A percentile compares a stretch with the other conserved stretches of the same genome.
Conservation (phyloP, 2,113 vertebrate species). For the Eudyptes chrysolophus region DNA sequence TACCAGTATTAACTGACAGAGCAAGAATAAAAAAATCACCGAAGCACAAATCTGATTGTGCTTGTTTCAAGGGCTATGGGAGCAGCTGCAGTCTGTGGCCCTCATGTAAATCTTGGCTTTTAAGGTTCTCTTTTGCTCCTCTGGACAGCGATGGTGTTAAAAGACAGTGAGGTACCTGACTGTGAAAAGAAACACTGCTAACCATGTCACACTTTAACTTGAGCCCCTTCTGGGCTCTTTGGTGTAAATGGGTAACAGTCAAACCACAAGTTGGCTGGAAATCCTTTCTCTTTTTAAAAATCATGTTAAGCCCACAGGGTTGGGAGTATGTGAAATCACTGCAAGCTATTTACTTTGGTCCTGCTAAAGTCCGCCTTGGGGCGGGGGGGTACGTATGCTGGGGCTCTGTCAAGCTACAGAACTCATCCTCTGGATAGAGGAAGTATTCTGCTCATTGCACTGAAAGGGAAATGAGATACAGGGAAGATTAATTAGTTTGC, state of each 20-base stretch:
- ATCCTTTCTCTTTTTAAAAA: neutral
- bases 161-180: neutral
- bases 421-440: neutral
- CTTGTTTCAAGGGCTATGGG: neutral
- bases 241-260: neutral
- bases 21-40: neutral
- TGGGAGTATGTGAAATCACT: neutral
- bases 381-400: neutral
- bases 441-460: neutral
- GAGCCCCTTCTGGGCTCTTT: neutral
- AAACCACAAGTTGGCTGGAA: neutral
- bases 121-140: neutral
- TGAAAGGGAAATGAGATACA: neutral
- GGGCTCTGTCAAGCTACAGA: neutral
- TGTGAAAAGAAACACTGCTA: neutral
- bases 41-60: neutral
- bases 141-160: neutral
- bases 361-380: neutral
- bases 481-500: neutral
- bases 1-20: neutral
- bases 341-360: neutral
- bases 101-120: neutral
- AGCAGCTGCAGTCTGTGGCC: neutral
- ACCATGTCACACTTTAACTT: neutral
- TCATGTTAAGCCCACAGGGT: fast-evolving